phyloP scores from a whole-genome alignment of 1,140 invertebrate genomes.

The Ceratina australensis region DNA sequence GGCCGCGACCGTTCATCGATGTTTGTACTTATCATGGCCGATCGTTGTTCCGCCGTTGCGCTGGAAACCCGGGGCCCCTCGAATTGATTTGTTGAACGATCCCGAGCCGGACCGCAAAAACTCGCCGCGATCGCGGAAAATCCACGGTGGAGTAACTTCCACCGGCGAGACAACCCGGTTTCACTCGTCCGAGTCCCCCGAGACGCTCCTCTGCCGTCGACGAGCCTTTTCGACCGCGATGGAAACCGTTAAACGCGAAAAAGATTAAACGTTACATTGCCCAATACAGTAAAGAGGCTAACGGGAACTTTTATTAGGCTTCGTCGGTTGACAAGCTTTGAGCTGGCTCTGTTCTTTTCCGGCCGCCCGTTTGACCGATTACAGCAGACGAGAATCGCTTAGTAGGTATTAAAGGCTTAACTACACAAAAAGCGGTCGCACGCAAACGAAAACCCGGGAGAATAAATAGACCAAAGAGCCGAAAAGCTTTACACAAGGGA shows the following conservation, averaged over 20 bases:
- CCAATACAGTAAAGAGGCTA: neutral
- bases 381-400: conserved; percentile 25
- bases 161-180: conserved; percentile 21
- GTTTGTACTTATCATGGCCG: conserved; percentile 45
- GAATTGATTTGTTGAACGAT: conserved; percentile 45
- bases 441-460: neutral
- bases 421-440: conserved; percentile 8
- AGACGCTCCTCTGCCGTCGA: too few species aligned
- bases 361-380: conserved; percentile 19
- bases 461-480: conserved; percentile 3
- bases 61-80: conserved; percentile 32
- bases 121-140: conserved; percentile 36
- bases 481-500: neutral
- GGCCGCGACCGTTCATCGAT: conserved; percentile 38
- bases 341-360: neutral
- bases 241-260: neutral
- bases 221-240: neutral
- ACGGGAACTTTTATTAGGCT: neutral
- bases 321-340: neutral
- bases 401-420: conserved; percentile 22
- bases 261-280: neutral
- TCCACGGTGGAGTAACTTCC: conserved; percentile 32
- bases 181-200: neutral
- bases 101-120: conserved; percentile 18
- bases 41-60: conserved; percentile 44